phyloP scores from a whole-genome alignment of 2,113 vertebrate genomes.

The Apodemus sylvaticus region DNA sequence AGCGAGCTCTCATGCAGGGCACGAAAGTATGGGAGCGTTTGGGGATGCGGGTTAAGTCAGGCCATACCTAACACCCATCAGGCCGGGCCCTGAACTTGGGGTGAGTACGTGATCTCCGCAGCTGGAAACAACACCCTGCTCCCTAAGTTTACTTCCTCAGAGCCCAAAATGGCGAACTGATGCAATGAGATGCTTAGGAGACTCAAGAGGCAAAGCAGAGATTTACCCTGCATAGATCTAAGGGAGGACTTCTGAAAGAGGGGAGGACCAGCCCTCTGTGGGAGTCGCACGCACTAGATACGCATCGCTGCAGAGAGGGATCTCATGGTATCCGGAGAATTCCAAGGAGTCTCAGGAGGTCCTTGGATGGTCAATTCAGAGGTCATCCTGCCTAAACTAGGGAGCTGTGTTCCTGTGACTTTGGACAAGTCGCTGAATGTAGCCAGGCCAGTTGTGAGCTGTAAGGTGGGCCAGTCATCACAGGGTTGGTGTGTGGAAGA shows the following conservation, averaged over 20 bases:
- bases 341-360: neutral
- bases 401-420: neutral
- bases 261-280: fast-evolving
- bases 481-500: neutral
- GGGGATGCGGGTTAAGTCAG: neutral
- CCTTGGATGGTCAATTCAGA: neutral
- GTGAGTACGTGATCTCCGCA: too few species aligned
- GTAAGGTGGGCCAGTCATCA: too few species aligned
- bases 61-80: fast-evolving
- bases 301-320: fast-evolving
- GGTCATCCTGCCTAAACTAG: neutral
- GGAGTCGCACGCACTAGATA: fast-evolving
- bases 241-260: neutral
- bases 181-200: fast-evolving
- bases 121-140: neutral
- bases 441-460: neutral
- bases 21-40: neutral
- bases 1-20: neutral
- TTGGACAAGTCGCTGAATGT: neutral
- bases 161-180: neutral
- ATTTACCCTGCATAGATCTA: fast-evolving
- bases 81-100: neutral
- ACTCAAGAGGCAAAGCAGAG: fast-evolving
- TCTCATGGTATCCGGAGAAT: fast-evolving
- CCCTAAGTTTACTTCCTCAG: neutral